A percentile compares a stretch with the other conserved stretches of the same genome.
These are phyloP conservation scores for Thaleichthys pacificus DNA, from an alignment of 2,797 vertebrate species.

Conservation along the genomic window DNA sequence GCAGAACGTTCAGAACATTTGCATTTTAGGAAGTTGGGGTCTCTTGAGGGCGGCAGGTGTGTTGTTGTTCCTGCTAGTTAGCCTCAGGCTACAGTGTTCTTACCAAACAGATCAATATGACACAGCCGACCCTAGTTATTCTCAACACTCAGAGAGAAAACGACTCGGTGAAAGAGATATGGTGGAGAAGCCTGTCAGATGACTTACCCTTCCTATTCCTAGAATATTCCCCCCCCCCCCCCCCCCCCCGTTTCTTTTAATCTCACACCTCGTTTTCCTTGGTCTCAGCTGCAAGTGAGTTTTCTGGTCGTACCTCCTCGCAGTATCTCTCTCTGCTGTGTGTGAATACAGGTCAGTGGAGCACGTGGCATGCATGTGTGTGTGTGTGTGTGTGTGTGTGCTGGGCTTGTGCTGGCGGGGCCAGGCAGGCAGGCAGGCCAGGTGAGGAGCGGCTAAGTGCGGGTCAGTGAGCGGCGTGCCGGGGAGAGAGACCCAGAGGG, in stretches of 20 bases:
- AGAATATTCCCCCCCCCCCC: neutral
- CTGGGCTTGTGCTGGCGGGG: conserved; percentile 4
- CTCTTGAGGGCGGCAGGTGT: neutral
- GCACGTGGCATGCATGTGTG: neutral
- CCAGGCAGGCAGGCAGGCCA: conserved; percentile 21
- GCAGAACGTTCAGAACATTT: too few relatives aligned
- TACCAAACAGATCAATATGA: neutral
- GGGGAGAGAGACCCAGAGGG: conserved; percentile 47
- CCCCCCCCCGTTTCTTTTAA: neutral
- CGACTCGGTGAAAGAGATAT: neutral
- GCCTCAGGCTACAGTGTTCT: neutral
- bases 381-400: conserved; percentile 5
- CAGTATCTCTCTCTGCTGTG: neutral
- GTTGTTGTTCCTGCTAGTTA: neutral
- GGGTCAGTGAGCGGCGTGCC: conserved; percentile 36
- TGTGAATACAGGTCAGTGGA: conserved; percentile 6
- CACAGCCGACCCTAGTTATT: neutral
- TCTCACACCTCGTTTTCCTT: neutral
- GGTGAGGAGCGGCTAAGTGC: conserved; percentile 45
- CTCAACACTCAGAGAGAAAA: neutral
- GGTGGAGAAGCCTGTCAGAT: neutral
- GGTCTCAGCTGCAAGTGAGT: neutral
- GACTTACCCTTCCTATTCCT: neutral
- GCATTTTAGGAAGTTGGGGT: too few relatives aligned
- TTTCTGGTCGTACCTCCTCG: neutral